Evolutionary conservation across 2,888 invertebrate genomes (phyloP).

Genomic region (Lasioglossum oenotherae): DNA sequence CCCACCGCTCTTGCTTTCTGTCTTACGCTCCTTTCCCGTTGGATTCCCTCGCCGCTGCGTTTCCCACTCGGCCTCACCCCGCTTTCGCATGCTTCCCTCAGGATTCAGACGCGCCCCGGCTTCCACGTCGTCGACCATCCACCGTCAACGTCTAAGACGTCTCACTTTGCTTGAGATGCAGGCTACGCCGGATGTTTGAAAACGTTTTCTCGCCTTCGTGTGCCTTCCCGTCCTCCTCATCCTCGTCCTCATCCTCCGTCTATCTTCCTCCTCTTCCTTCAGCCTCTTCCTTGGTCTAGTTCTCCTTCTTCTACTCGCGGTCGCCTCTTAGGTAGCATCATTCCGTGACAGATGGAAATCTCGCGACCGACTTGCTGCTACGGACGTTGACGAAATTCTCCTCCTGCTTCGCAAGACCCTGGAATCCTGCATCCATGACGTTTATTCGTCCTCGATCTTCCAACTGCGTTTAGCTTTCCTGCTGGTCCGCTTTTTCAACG

Average conservation of each 20-base stretch:
- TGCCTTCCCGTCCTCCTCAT: neutral
- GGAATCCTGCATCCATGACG: constrained; percentile 14
- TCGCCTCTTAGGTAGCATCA: constrained; percentile 38
- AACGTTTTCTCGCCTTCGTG: constrained; percentile 63
- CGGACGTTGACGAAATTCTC: constrained; percentile 67
- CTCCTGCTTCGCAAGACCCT: constrained; percentile 37
- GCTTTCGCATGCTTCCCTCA: constrained; percentile 31
- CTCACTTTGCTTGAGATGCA: constrained; percentile 73
- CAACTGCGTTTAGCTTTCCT: no score
- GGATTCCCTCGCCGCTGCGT: constrained; percentile 59
- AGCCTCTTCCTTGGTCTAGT: neutral
- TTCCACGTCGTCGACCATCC: constrained; percentile 70
- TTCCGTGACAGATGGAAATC: constrained; percentile 69
- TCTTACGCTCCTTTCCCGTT: constrained; percentile 54
- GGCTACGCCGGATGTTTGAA: constrained; percentile 65
- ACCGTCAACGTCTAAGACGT: constrained; percentile 67
- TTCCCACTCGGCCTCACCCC: constrained; percentile 31
- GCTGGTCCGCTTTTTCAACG: neutral
- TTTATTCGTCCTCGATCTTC: constrained; percentile 18
- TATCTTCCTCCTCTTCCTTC: neutral
- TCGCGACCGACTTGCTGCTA: constrained; percentile 63
- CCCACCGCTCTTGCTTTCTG: constrained; percentile 44
- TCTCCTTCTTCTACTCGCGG: neutral
- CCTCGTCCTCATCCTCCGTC: neutral
- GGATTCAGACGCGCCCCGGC: constrained; percentile 43